Evolutionary conservation across 2,888 invertebrate genomes (phyloP).

Genomic region (Eristalinus aeneus): DNA sequence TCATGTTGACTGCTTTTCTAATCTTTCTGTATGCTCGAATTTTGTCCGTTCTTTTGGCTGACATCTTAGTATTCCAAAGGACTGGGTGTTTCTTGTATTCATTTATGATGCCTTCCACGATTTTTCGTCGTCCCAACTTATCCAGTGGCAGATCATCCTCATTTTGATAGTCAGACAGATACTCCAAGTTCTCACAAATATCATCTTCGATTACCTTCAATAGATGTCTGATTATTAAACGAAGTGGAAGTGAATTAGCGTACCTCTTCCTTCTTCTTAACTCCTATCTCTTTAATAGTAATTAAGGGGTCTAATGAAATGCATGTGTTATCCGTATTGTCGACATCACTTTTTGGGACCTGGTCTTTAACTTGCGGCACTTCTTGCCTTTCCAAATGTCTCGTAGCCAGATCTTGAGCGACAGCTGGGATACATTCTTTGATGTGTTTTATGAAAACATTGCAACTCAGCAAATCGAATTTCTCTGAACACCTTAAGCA

Average conservation of each 20-base stretch:
- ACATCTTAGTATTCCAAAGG: slow-evolving; percentile 22
- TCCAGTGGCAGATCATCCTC: slow-evolving; percentile 48
- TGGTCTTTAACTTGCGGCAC: too few species aligned
- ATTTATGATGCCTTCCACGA: slow-evolving; percentile 40
- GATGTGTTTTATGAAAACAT: slow-evolving; percentile 30
- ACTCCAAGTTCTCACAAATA: slow-evolving; percentile 1
- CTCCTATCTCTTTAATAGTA: slow-evolving; percentile 11
- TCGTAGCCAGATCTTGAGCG: too few species aligned
- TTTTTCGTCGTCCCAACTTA: slow-evolving; percentile 25
- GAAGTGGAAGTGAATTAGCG: neutral
- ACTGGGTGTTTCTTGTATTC: slow-evolving; percentile 50
- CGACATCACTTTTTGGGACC: neutral
- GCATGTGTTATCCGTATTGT: neutral
- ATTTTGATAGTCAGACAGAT: slow-evolving; percentile 35
- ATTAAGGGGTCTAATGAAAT: slow-evolving; percentile 5
- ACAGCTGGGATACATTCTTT: slow-evolving; percentile 1
- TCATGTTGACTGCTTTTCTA: slow-evolving; percentile 27
- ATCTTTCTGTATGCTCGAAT: slow-evolving; percentile 35
- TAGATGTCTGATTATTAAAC: neutral
- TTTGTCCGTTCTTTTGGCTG: neutral
- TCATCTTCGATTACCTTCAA: neutral
- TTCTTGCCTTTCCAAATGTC: too few species aligned
- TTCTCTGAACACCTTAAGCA: slow-evolving; percentile 4
- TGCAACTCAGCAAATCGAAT: slow-evolving; percentile 35
- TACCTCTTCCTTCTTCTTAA: slow-evolving; percentile 30